These are phyloP conservation scores for Psammodynastes pulverulentus DNA, from an alignment of 2,113 vertebrate species.

Conservation along the genomic window DNA sequence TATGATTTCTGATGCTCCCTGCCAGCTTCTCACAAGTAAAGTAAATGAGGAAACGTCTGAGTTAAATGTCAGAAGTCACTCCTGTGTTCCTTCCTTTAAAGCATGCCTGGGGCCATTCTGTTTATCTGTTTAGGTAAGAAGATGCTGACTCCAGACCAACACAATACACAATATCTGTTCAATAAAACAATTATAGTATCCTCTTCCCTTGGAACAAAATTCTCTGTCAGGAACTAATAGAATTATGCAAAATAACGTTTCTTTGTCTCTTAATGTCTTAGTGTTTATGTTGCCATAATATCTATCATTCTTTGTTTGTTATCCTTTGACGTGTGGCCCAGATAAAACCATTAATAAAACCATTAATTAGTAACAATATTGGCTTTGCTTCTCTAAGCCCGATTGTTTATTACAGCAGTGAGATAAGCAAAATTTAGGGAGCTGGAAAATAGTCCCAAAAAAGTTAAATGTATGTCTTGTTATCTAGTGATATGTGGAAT, in stretches of 20 bases:
- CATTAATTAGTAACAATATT: not conserved
- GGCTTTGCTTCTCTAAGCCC: not conserved
- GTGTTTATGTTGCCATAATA: constrained; percentile 3
- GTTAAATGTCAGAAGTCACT: not conserved
- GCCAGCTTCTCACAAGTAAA: no score
- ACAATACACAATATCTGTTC: not conserved
- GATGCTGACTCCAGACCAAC: not conserved
- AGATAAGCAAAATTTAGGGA: not conserved
- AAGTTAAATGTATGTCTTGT: not conserved
- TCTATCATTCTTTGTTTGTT: not conserved
- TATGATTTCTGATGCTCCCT: not conserved
- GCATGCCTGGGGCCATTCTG: not conserved
- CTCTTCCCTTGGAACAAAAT: not conserved
- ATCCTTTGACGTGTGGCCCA: not conserved
- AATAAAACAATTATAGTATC: not conserved
- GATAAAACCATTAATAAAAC: not conserved
- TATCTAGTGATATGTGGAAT: not conserved
- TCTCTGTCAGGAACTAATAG: constrained; percentile 3
- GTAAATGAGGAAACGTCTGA: not conserved
- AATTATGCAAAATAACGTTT: not conserved
- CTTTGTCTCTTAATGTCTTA: constrained; percentile 1
- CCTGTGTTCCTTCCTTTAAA: not conserved
- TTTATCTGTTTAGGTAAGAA: not conserved
- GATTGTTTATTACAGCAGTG: not conserved
- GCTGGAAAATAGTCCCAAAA: not conserved